Conservation (phyloP, 37 sponge, comb jelly and placozoan species). For the Aplysina aerophoba region DNA sequence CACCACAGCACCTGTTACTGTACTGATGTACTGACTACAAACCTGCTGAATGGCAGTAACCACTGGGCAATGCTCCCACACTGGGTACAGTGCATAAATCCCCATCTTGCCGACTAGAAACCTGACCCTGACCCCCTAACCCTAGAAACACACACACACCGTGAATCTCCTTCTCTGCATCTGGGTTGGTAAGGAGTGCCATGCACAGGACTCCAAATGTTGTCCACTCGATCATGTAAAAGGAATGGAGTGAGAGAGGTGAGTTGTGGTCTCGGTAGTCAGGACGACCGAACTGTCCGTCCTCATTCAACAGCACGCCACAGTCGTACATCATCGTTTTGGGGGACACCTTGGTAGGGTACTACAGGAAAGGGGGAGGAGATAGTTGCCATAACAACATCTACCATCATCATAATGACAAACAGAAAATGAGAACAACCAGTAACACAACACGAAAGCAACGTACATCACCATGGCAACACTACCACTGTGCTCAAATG, state of each 20-base stretch:
- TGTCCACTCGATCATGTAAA: conserved; percentile 80
- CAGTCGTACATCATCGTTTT: conserved; percentile 22
- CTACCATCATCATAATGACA: not conserved
- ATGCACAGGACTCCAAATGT: conserved; percentile 84
- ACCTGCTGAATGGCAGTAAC: too few species aligned
- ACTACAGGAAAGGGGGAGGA: conserved; percentile 35
- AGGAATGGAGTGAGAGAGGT: conserved; percentile 81
- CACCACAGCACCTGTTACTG: too few species aligned
- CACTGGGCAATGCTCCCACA: too few species aligned
- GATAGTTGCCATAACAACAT: too few species aligned
- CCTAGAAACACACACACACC: conserved; percentile 30
- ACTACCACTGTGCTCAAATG: too few species aligned
- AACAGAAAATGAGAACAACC: not conserved
- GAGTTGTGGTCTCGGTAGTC: conserved; percentile 75
- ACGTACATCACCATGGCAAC: too few species aligned
- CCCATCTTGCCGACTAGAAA: too few species aligned
- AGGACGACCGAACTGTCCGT: conserved; percentile 80
- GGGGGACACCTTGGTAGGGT: conserved; percentile 56
- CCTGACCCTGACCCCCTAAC: too few species aligned
- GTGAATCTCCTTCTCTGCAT: conserved; percentile 48
- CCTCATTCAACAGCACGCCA: conserved; percentile 57
- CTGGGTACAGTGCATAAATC: too few species aligned
- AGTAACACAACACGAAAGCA: too few species aligned
- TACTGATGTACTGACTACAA: too few species aligned
- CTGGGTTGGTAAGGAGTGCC: conserved; percentile 72